phyloP scores from a whole-genome alignment of 2,888 invertebrate species.

The Autographa pulchrina region DNA sequence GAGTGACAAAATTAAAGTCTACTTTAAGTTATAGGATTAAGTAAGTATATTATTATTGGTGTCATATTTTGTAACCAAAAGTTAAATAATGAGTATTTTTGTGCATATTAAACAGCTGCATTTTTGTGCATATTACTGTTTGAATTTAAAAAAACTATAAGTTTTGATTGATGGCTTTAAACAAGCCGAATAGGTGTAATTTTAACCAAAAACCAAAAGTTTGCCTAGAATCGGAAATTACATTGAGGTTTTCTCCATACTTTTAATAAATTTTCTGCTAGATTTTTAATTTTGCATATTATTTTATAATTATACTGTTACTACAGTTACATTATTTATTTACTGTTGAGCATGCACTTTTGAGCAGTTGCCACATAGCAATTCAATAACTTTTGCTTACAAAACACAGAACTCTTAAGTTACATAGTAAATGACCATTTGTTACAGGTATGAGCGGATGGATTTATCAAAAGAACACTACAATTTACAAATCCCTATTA shows the following conservation, averaged over 20 bases:
- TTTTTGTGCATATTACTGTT: not conserved
- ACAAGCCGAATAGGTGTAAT: too few species aligned
- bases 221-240: too few species aligned
- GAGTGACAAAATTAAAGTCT: constrained; percentile 55
- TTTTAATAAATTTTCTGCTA: too few species aligned
- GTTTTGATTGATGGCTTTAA: too few species aligned
- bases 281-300: too few species aligned
- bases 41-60: constrained; percentile 45
- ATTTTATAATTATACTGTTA: too few species aligned
- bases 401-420: constrained; percentile 57
- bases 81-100: constrained; percentile 25
- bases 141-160: not conserved
- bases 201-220: too few species aligned
- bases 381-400: constrained; percentile 42
- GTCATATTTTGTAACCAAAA: constrained; percentile 67
- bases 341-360: not conserved
- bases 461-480: constrained; percentile 84
- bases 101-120: constrained; percentile 16
- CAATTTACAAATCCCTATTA: constrained; percentile 81
- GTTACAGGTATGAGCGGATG: constrained; percentile 81
- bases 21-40: constrained; percentile 53
- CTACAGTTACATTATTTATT: not conserved
- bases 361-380: constrained; percentile 27
- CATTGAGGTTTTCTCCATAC: too few species aligned
- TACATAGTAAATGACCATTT: constrained; percentile 63